Base-by-base conservation (phyloP, 2,888 invertebrate species). In the Harpalus rubripes region DNA sequence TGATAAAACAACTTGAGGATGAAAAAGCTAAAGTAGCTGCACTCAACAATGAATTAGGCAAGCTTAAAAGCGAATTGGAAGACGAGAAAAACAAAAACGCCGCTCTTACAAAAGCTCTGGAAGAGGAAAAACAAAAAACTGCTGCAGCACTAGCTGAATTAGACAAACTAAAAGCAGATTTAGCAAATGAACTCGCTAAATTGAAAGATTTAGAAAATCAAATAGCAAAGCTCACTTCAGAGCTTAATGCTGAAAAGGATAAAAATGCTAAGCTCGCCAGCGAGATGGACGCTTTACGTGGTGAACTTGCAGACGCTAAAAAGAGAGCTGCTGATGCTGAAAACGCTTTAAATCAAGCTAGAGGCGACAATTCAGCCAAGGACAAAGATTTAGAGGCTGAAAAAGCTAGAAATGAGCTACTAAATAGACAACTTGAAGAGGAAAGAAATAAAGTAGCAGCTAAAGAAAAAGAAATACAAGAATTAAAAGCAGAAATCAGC, bases 41-140 rank as follows among this genome's bases (percentile, higher is more conserved):
- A 68, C 61, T 87, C 5, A 87, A 87, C 86, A 86, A 86, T 52
- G 88, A 87, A 81, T 87, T 87, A 26, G 76, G 18, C 15, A 87
- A 87, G 41, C 76, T 88, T 56, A 86, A 86, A 10, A 85, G 86
- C 52, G 87, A 88, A n/a, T 68, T 88, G 15, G 86, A 86, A 52
- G 81, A 82, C 7, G 85, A 87, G 10, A 80, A 85, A 32, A 84
- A 63, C 16, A 86, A 86, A 81, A 18, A 12, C 10, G 72, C 72
- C 0, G 72, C 52, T 1, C 32, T 68, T n/a, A n/a, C 68, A 15
- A 32, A 68, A 68, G 68, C 68, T 5, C 12, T 63, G 1, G 63
- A 16, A 10, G 63, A 63, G 1, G 63, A 63, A 22, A 63, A 63
- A 12, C 8, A 52, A 12, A 52, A 52, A 52, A 12, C 44, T 52